Base-by-base conservation (phyloP, 2,797 vertebrate species). In the Gambelia wislizenii region DNA sequence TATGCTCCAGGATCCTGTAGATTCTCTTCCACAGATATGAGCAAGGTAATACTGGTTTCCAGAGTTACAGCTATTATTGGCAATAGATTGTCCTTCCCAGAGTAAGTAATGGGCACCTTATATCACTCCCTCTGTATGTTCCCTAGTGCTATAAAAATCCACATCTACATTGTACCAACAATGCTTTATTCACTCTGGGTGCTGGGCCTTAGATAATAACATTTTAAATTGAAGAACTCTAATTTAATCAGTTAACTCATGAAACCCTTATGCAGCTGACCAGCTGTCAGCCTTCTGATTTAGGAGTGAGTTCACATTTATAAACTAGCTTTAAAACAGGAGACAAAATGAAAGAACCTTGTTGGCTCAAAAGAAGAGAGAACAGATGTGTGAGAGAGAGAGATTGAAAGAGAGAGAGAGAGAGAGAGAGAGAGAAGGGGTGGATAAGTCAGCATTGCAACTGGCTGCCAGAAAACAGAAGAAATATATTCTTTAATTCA, bases 11-110 rank as follows among this genome's bases (percentile, higher is more conserved):
- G 89, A 18, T 89, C 49, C 30, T 56, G 89, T 79, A 88, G 88
- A 30, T 83, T 91, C 92, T 93, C 92, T 92, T 85, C 90, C 39
- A 79, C 39, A 83, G 54, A 89, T 82, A 91, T 78, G 90, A 92
- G 89, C 87, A 84, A 91, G 47, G 49, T 89, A 89, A 89, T 92
- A 88, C 86, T 85, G 91, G 89, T 92, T 95, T 91, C 90, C 72
- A 91, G 91, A 95, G 82, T 93, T 94, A 94, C 87, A 90, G 87
- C 85, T 91, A 89, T 91, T 95, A 90, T 74, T 91, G 52, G 87
- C 87, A 92, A 92, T 94, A 93, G 89, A 94, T 88, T 93, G 92
- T 92, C 92, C 94, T 94, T 94, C 91, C 44, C 33, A 85, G 86
- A 69, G 78, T 94, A 94, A 95, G 86, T 93, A 92, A 93, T 91